Conservation (phyloP, 2,888 invertebrate genomes). For the Nymphalis c-album region DNA sequence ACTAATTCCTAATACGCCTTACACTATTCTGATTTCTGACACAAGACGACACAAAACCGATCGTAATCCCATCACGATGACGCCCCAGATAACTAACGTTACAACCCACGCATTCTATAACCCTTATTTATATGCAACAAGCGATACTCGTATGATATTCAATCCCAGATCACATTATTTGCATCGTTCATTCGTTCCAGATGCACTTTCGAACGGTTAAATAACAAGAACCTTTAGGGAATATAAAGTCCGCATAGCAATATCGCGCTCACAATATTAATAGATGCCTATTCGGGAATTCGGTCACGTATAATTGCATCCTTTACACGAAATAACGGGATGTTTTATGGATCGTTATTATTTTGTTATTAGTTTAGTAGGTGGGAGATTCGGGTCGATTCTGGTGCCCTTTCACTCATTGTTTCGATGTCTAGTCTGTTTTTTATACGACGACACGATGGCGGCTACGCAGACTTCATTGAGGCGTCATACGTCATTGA, state of each 20-base stretch:
- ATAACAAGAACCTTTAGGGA: conserved; percentile 45
- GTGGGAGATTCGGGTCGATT: conserved; percentile 42
- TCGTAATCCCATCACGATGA: conserved; percentile 31
- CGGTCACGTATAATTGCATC: conserved; percentile 48
- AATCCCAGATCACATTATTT: conserved; percentile 40
- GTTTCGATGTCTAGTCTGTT: conserved; percentile 25
- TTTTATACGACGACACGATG: conserved; percentile 12
- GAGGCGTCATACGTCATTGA: too few relatives aligned
- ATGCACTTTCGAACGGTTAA: conserved; percentile 49
- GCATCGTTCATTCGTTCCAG: conserved; percentile 38
- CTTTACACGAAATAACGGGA: conserved; percentile 50
- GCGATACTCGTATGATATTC: conserved; percentile 34
- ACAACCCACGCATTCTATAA: conserved; percentile 31
- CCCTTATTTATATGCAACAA: conserved; percentile 30
- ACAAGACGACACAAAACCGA: conserved; percentile 29
- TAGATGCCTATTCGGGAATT: conserved; percentile 33
- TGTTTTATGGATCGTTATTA: conserved; percentile 42
- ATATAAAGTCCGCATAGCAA: conserved; percentile 42
- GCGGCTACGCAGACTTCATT: not conserved
- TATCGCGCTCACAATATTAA: conserved; percentile 46
- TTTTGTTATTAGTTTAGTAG: conserved; percentile 43
- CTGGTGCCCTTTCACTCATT: conserved; percentile 45
- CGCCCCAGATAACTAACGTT: conserved; percentile 20
- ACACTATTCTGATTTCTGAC: conserved; percentile 18
- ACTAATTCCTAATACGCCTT: not conserved